Conservation (phyloP, 1,140 invertebrate species). For the Platyscapa corneri region DNA sequence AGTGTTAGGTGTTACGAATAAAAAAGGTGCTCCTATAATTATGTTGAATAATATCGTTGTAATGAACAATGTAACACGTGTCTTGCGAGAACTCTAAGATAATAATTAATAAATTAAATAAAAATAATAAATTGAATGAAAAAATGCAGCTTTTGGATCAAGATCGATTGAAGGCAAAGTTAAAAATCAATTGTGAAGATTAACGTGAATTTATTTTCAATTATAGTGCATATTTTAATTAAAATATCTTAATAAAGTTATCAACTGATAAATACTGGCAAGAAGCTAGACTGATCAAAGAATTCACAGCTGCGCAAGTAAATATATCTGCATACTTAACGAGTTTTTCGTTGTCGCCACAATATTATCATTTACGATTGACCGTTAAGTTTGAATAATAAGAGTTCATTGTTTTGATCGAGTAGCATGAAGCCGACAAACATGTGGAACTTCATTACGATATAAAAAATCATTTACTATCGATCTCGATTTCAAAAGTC, state of each 20-base stretch:
- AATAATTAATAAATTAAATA: too few species aligned
- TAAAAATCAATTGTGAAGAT: not conserved
- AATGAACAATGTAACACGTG: too few species aligned
- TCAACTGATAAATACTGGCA: not conserved
- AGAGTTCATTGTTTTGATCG: constrained; percentile 20
- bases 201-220: not conserved
- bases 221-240: not conserved
- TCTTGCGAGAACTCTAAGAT: too few species aligned
- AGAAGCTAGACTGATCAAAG: constrained; percentile 35
- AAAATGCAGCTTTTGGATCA: too few species aligned
- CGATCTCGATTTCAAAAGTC: constrained; percentile 20
- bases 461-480: not conserved
- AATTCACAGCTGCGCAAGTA: not conserved
- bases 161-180: not conserved
- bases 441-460: constrained; percentile 10
- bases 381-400: constrained; percentile 36
- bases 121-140: too few species aligned
- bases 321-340: constrained; percentile 23
- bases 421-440: not conserved
- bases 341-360: constrained; percentile 32
- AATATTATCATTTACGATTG: constrained; percentile 8
- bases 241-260: not conserved
- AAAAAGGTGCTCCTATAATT: too few species aligned
- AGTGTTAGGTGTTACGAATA: too few species aligned
- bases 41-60: too few species aligned